These are phyloP conservation scores for Dipodomys ordii DNA, from an alignment of 2,113 vertebrate genomes.

Conservation along the genomic window DNA sequence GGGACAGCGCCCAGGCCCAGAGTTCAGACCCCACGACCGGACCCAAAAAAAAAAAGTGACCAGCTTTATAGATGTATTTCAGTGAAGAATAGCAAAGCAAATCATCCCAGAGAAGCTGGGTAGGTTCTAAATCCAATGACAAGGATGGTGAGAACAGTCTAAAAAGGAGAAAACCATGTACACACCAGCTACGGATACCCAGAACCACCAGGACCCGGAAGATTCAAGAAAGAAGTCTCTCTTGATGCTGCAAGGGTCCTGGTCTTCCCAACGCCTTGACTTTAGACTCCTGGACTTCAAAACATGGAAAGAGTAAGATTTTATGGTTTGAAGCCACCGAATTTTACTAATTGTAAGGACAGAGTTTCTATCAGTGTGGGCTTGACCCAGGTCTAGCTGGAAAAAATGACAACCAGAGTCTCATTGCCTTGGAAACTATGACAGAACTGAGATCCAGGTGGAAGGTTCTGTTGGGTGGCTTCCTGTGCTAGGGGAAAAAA, in stretches of 20 bases:
- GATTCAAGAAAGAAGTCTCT: background rate
- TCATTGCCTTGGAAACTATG: background rate
- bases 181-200: background rate
- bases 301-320: background rate
- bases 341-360: background rate
- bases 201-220: background rate
- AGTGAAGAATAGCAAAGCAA: background rate
- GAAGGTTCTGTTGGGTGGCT: background rate
- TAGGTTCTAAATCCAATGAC: background rate
- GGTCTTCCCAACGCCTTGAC: background rate
- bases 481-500: background rate
- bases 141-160: background rate
- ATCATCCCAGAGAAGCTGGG: background rate
- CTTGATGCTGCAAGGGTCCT: fast-evolving
- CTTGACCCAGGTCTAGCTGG: background rate
- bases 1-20: too few species aligned
- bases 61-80: background rate
- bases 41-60: background rate
- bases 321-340: background rate
- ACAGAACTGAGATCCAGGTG: background rate
- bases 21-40: too few species aligned
- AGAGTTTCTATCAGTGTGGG: background rate
- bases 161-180: background rate
- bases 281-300: background rate
- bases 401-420: background rate